Evolutionary conservation across 1,140 invertebrate species (phyloP), one percentile per base, ranked within the genome.

Genomic region (Panagrolaimus sp.): DNA sequence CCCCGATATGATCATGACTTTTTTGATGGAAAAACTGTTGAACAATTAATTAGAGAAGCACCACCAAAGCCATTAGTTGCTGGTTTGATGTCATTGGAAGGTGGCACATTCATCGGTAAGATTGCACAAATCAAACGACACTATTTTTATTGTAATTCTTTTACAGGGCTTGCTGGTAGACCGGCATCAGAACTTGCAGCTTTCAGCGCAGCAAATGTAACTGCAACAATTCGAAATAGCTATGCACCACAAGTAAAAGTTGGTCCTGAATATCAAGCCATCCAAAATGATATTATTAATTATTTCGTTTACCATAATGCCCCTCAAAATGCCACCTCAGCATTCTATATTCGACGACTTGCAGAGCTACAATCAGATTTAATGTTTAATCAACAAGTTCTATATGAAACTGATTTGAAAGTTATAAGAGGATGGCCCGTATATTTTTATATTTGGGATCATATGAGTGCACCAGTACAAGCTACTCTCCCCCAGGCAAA

Each of bases 371-470:
- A 25, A 20, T 25, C 20, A 11, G 51, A 57, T 25, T 57, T 25
- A 20, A 57, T 57, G 51, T 57, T 57, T 5, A 27, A 25, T 20
- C 20, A 20, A 25, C 11, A 20, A 2, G 51, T 57, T 20, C 20
- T 57, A 11, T 20, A 11, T 9, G 51, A 57, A 16, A 20, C 27
- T 2, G 20, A 57, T 57, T 27, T 25, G 5, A 57, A 57, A 20
- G 20, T 25, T 13, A 16, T 11, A 0, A 1, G 27, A 1, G 23
- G 23, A 47, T 64, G 42, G 63, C 42, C 63, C 0, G 63, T 64
- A 0, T 44, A 64, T 20, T 25, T 44, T 2, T 47, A 64, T 31
- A 42, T 43, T 64, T 64, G 63, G 63, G 38, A 64, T 14, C 42
- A 64, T 47, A 25, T 64, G 11, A 64, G 45, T 31, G 63, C 9